A percentile compares a stretch with the other conserved stretches of the same genome.
Conservation (phyloP, 2,797 vertebrate genomes). For the Argyrosomus regius region DNA sequence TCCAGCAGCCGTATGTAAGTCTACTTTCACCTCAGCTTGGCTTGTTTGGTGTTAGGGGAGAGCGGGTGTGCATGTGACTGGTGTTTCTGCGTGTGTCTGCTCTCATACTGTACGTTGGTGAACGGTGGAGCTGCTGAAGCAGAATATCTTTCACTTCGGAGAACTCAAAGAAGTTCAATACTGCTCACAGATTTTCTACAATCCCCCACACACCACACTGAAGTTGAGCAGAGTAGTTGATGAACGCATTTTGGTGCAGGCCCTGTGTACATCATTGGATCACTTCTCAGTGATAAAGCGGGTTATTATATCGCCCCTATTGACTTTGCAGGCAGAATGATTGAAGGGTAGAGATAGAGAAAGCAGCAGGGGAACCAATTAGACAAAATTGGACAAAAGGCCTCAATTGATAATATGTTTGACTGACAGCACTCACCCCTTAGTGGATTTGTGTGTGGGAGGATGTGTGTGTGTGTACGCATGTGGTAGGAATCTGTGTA, state of each 20-base stretch:
- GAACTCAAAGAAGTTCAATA: slow-evolving; percentile 66
- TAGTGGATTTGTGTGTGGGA: slow-evolving; percentile 60
- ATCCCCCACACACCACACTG: slow-evolving; percentile 39
- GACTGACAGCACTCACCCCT: slow-evolving; percentile 82
- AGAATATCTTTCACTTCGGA: slow-evolving; percentile 60
- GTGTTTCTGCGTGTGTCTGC: slow-evolving; percentile 4
- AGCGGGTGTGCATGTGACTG: slow-evolving; percentile 3
- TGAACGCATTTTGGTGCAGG: slow-evolving; percentile 66
- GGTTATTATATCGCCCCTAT: slow-evolving; percentile 83
- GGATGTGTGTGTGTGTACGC: slow-evolving; percentile 17
- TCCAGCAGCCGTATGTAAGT: slow-evolving; percentile 97
- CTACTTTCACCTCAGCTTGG: slow-evolving; percentile 9
- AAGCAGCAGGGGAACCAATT: slow-evolving; percentile 87
- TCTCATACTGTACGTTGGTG: slow-evolving; percentile 29
- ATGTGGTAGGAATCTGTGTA: slow-evolving; percentile 27
- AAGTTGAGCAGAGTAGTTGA: slow-evolving; percentile 75
- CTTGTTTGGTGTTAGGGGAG: slow-evolving; percentile 15
- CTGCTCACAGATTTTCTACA: slow-evolving; percentile 61
- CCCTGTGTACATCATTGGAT: slow-evolving; percentile 78
- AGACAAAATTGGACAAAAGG: slow-evolving; percentile 87
- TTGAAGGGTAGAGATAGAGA: slow-evolving; percentile 82
- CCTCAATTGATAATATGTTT: slow-evolving; percentile 84
- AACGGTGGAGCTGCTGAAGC: slow-evolving; percentile 32
- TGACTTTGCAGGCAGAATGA: slow-evolving; percentile 79
- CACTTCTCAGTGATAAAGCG: slow-evolving; percentile 80